Percentiles rank a stretch among this genome's conserved stretches.
phyloP scores from a whole-genome alignment of 2,888 invertebrate species.

The Hirtodrosophila confusa region DNA sequence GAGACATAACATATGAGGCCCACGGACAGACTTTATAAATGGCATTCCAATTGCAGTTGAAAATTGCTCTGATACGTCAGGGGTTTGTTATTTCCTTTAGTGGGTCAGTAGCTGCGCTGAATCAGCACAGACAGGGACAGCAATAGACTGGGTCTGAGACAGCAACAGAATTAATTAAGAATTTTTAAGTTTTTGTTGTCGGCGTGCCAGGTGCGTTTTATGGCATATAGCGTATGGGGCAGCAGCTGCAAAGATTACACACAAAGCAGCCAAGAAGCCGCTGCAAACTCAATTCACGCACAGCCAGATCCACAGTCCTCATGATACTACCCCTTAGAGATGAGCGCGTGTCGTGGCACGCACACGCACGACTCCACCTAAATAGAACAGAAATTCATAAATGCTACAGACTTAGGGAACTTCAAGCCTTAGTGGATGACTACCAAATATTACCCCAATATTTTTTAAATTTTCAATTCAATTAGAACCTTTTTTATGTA shows the following conservation, averaged over 20 bases:
- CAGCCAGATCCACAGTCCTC: slow-evolving; percentile 33
- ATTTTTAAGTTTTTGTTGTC: slow-evolving; percentile 8
- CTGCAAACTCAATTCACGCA: slow-evolving; percentile 13
- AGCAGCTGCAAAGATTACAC: slow-evolving; percentile 49
- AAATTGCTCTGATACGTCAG: slow-evolving; percentile 26
- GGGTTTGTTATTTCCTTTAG: slow-evolving; percentile 57
- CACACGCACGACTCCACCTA: no score
- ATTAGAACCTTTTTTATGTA: no score
- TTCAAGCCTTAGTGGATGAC: no score
- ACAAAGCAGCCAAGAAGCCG: slow-evolving; percentile 15
- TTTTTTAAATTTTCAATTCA: no score
- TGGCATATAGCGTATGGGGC: slow-evolving; percentile 8
- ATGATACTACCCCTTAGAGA: no score
- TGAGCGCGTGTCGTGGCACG: no score
- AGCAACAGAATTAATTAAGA: slow-evolving; percentile 52
- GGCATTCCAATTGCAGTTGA: slow-evolving; percentile 29
- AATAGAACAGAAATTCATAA: no score
- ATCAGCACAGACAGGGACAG: slow-evolving; percentile 11
- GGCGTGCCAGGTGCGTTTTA: slow-evolving; percentile 51
- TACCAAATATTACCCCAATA: no score
- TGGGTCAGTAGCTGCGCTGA: slow-evolving; percentile 36
- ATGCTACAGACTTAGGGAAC: no score
- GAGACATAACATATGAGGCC: no score
- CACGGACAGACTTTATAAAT: no score
- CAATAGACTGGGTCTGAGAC: slow-evolving; percentile 7